phyloP scores from a whole-genome alignment of 1,140 invertebrate species.

The Chelonus insularis region DNA sequence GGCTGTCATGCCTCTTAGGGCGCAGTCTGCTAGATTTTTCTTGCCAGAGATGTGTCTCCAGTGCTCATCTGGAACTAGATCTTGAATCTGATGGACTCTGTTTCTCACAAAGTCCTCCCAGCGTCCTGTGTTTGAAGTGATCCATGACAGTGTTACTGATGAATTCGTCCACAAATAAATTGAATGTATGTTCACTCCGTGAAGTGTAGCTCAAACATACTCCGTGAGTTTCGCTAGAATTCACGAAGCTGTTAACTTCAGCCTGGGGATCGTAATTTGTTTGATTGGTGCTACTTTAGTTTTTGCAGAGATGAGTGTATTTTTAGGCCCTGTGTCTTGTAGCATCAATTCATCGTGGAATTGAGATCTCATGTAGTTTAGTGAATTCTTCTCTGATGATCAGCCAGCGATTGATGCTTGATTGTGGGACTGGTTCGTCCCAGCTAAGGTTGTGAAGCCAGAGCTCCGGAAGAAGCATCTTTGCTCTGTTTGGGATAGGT shows the following conservation, averaged over 20 bases:
- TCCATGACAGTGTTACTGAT: not conserved
- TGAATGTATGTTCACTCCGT: no score
- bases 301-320: not conserved
- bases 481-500: conserved; percentile 24
- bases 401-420: conserved; percentile 12
- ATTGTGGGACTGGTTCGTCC: conserved; percentile 20
- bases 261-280: not conserved
- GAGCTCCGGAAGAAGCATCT: conserved; percentile 28
- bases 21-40: not conserved
- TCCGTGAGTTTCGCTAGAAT: not conserved
- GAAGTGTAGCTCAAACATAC: no score
- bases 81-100: not conserved
- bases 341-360: conserved; percentile 29
- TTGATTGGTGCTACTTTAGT: not conserved
- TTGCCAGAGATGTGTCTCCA: not conserved
- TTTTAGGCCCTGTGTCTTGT: not conserved
- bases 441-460: no score
- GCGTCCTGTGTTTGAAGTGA: not conserved
- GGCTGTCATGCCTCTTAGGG: not conserved
- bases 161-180: conserved; percentile 8
- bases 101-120: not conserved
- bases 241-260: not conserved
- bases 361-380: conserved; percentile 20
- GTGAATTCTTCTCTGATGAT: no score
- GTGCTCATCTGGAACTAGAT: not conserved